These are phyloP conservation scores for Spisula solida DNA, from an alignment of 2,888 invertebrate genomes.

Conservation along the genomic window DNA sequence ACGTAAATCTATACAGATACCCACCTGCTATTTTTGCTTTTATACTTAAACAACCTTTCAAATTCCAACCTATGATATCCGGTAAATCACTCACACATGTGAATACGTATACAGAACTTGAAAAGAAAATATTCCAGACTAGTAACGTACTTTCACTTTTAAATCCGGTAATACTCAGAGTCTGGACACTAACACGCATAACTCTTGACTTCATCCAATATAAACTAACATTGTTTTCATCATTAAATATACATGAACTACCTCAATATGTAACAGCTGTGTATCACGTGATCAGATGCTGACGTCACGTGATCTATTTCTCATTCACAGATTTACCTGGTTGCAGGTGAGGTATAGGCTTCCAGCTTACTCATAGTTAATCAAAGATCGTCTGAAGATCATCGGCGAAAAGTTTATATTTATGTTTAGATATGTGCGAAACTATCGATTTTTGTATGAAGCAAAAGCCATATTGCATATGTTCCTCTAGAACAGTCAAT, in stretches of 20 bases:
- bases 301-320: too few species aligned
- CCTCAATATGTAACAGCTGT: conserved; percentile 54
- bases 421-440: not conserved
- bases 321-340: conserved; percentile 31
- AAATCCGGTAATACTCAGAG: not conserved
- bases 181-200: not conserved
- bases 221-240: conserved; percentile 24
- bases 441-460: too few species aligned
- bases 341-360: conserved; percentile 28
- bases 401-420: not conserved
- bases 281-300: conserved; percentile 43
- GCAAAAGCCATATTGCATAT: too few species aligned
- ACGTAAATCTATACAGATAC: not conserved
- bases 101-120: too few species aligned
- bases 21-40: not conserved
- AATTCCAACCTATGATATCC: not conserved
- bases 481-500: too few species aligned
- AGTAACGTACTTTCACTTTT: not conserved
- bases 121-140: not conserved
- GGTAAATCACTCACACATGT: too few species aligned
- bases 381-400: not conserved
- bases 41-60: too few species aligned
- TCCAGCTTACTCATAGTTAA: not conserved
- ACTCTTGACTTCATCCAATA: not conserved
- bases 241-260: conserved; percentile 61